Evolutionary conservation across 37 sponge, comb jelly and placozoan genomes (phyloP).

Genomic region (Eunapius fragilis): DNA sequence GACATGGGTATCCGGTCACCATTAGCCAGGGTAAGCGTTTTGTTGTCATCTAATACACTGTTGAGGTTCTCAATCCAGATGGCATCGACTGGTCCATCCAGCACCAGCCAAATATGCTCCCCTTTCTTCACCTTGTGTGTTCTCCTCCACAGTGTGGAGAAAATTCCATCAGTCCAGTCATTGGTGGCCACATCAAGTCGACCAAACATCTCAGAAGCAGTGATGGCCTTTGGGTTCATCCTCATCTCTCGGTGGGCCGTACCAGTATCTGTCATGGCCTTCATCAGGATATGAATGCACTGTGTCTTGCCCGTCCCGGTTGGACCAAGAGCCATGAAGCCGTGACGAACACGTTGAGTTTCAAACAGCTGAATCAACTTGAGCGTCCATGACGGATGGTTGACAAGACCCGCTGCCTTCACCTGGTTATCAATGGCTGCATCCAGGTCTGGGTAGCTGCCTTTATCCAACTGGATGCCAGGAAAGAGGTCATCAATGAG

Average conservation of each 20-base stretch:
- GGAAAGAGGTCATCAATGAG: conserved; percentile 99
- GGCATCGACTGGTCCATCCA: conserved; percentile 99
- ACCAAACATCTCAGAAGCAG: conserved; percentile 99
- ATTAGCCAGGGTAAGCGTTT: conserved; percentile 98
- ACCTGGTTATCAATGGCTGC: conserved; percentile 90
- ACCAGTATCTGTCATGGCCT: conserved; percentile 93
- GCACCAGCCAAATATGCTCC: conserved; percentile 96
- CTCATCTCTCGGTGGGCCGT: conserved; percentile 95
- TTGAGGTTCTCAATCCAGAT: conserved; percentile 99
- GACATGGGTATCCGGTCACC: conserved; percentile 99
- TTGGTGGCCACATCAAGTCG: conserved; percentile 98
- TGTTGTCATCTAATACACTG: conserved; percentile 98
- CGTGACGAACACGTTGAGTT: conserved; percentile 98
- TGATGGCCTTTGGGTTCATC: conserved; percentile 99
- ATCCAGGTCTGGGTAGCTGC: conserved; percentile 91
- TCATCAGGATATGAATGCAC: conserved; percentile 93
- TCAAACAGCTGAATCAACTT: conserved; percentile 98
- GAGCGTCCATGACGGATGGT: conserved; percentile 95
- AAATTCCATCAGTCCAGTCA: conserved; percentile 99
- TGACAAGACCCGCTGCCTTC: conserved; percentile 81
- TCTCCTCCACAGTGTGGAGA: conserved; percentile 99
- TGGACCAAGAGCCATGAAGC: conserved; percentile 98
- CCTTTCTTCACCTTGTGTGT: conserved; percentile 96
- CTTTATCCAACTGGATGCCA: conserved; percentile 86
- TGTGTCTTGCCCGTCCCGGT: conserved; percentile 96